Percentiles rank a stretch among this genome's conserved stretches.
These are phyloP conservation scores for Natator depressus DNA, from an alignment of 2,113 vertebrate species.

Conservation along the genomic window DNA sequence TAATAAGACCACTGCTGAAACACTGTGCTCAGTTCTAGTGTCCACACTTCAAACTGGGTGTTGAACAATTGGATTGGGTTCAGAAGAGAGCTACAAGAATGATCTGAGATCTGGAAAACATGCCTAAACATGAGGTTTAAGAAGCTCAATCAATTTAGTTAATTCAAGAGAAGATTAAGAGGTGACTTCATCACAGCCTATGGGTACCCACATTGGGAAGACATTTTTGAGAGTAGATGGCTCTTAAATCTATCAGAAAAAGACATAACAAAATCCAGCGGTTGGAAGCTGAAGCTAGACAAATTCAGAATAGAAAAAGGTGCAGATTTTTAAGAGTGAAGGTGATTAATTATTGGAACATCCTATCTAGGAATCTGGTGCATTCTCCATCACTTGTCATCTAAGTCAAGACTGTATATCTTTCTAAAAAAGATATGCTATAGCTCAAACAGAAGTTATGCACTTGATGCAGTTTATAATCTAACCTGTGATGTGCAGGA, in stretches of 20 bases:
- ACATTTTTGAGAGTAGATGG: no score
- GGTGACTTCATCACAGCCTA: not conserved
- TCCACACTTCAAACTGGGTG: not conserved
- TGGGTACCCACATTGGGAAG: not conserved
- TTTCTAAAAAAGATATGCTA: no score
- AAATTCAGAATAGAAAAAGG: not conserved
- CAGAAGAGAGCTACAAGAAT: not conserved
- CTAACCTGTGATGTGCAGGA: no score
- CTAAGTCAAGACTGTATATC: no score
- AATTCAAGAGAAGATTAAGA: not conserved
- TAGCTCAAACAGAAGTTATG: no score
- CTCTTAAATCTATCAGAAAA: no score
- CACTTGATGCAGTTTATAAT: no score
- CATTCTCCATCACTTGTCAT: no score
- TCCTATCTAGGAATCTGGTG: no score
- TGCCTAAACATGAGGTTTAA: not conserved
- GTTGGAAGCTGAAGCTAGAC: not conserved
- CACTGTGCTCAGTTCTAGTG: not conserved
- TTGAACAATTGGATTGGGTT: not conserved
- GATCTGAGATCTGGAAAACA: not conserved
- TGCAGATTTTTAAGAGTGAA: no score
- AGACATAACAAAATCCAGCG: no score
- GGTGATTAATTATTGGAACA: no score
- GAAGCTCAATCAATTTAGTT: not conserved
- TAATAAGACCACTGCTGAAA: not conserved